Conservation (phyloP, 1,140 invertebrate genomes). For the Bradysia coprophila region DNA sequence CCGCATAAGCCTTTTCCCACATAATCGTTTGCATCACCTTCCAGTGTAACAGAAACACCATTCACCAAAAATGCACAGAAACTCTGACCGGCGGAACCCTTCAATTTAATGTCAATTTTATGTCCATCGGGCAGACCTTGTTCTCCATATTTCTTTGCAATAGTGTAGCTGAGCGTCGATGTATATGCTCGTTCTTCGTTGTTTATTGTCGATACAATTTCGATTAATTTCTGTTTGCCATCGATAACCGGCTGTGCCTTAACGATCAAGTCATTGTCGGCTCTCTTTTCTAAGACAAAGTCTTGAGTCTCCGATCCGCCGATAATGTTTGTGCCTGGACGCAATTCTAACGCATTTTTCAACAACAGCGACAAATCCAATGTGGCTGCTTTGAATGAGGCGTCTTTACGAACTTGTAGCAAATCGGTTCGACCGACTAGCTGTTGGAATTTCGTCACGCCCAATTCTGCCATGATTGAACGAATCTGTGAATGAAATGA, state of each 20-base stretch:
- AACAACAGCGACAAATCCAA: slow-evolving; percentile 74
- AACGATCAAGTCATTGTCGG: slow-evolving; percentile 73
- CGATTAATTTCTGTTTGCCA: slow-evolving; percentile 41
- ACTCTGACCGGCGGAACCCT: slow-evolving; percentile 94
- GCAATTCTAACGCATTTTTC: slow-evolving; percentile 73
- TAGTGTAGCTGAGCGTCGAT: slow-evolving; percentile 84
- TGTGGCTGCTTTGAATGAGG: slow-evolving; percentile 60
- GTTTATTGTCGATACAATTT: slow-evolving; percentile 63
- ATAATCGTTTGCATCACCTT: slow-evolving; percentile 98
- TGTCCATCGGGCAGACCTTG: slow-evolving; percentile 63
- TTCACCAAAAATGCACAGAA: slow-evolving; percentile 95
- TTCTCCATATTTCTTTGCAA: slow-evolving; percentile 83
- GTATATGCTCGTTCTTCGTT: slow-evolving; percentile 89
- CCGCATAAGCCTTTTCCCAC: slow-evolving; percentile 91
- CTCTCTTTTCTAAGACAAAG: slow-evolving; percentile 75
- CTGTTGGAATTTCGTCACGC: slow-evolving; percentile 79
- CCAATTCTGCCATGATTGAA: slow-evolving; percentile 74
- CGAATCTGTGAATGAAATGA: slow-evolving; percentile 43
- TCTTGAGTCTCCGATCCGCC: slow-evolving; percentile 76
- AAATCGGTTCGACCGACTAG: slow-evolving; percentile 88
- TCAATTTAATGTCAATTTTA: slow-evolving; percentile 71
- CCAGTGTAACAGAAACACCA: slow-evolving; percentile 76
- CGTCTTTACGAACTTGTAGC: slow-evolving; percentile 42
- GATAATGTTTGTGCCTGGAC: slow-evolving; percentile 78
- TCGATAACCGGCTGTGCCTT: slow-evolving; percentile 54